Percentiles rank a stretch among this genome's conserved stretches.
These are phyloP conservation scores for Sebastiscus albofasciatus DNA, from an alignment of 2,797 vertebrate species.

Conservation along the genomic window DNA sequence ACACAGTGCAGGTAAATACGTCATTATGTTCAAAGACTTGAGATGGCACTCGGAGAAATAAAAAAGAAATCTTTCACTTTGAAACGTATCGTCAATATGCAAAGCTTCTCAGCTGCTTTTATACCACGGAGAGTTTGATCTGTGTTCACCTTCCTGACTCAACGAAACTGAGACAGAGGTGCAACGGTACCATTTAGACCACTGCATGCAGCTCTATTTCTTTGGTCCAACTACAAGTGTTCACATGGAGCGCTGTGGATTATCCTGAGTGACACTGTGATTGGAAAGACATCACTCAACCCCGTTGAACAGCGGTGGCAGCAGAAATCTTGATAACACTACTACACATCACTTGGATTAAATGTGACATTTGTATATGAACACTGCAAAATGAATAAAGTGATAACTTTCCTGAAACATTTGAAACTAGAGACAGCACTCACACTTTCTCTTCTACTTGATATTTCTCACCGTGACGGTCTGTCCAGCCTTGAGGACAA, in stretches of 20 bases:
- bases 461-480: conserved; percentile 89
- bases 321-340: neutral
- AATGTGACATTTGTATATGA: neutral
- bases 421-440: neutral
- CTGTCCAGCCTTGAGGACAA: conserved; percentile 92
- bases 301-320: neutral
- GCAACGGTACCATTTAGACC: neutral
- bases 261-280: neutral
- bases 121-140: neutral
- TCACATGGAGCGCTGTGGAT: neutral
- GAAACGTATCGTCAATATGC: neutral
- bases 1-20: neutral
- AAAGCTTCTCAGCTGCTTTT: neutral
- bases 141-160: neutral
- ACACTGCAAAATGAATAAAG: neutral
- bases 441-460: neutral
- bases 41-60: neutral
- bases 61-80: neutral
- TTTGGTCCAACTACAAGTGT: neutral
- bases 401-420: neutral
- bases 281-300: neutral
- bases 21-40: neutral
- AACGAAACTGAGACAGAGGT: neutral
- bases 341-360: neutral
- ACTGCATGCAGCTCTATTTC: neutral